A percentile compares a stretch with the other conserved stretches of the same genome.
Evolutionary conservation across 1,140 invertebrate genomes (phyloP).

Genomic region (Centruroides sculpturatus): DNA sequence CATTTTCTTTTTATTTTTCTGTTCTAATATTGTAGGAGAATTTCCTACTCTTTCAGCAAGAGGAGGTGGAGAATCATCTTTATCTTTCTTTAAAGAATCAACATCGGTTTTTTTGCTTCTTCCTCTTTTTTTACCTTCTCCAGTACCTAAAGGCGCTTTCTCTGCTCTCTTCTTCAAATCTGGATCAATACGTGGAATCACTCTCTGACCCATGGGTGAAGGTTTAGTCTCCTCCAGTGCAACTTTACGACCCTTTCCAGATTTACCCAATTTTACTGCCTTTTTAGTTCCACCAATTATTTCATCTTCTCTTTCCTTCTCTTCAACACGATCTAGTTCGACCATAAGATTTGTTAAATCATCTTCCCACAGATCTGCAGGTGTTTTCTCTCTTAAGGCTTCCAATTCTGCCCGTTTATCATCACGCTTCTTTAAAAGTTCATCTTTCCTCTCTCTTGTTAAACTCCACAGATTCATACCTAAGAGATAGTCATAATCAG

Average conservation of each 20-base stretch:
- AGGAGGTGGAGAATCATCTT: too few relatives aligned
- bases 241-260: constrained; percentile 28
- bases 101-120: neutral
- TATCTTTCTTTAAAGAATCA: too few relatives aligned
- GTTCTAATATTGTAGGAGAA: too few relatives aligned
- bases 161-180: constrained; percentile 66
- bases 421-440: constrained; percentile 36
- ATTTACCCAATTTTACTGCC: constrained; percentile 13
- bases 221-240: constrained; percentile 33
- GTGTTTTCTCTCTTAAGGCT: constrained; percentile 42
- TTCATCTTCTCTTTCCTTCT: constrained; percentile 16
- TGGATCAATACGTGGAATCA: constrained; percentile 55
- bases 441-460: constrained; percentile 85
- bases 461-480: constrained; percentile 92
- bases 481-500: constrained; percentile 70
- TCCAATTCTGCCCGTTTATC: constrained; percentile 34
- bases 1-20: too few relatives aligned
- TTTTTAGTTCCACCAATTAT: neutral
- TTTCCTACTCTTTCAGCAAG: too few relatives aligned
- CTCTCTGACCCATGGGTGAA: constrained; percentile 40
- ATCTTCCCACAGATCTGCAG: constrained; percentile 67
- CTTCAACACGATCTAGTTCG: constrained; percentile 34
- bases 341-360: constrained; percentile 65
- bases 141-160: constrained; percentile 38
- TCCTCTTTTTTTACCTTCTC: constrained; percentile 16